Conservation (phyloP, 2,888 invertebrate species). For the Amphimallon solstitiale region DNA sequence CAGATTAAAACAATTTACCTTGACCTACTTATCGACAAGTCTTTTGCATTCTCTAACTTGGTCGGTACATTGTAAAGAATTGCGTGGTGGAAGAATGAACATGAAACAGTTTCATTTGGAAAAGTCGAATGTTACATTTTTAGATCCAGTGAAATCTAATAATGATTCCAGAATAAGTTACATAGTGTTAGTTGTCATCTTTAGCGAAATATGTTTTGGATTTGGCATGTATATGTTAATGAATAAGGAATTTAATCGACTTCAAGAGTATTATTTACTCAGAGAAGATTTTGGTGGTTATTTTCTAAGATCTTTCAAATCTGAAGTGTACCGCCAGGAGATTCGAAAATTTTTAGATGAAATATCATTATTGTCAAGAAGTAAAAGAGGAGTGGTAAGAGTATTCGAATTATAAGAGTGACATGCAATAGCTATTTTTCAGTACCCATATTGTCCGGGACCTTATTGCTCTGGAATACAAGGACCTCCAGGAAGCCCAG, state of each 20-base stretch:
- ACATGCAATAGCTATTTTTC: neutral
- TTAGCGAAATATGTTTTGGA: slow-evolving; percentile 18
- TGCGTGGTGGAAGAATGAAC: too few species aligned
- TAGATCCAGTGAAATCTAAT: neutral
- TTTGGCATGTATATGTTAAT: neutral
- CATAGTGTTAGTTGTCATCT: neutral
- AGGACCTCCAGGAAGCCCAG: neutral
- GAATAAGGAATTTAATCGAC: neutral
- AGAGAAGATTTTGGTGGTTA: neutral
- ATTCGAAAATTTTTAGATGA: neutral
- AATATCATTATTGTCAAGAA: too few species aligned
- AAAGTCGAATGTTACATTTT: neutral
- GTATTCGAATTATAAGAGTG: neutral
- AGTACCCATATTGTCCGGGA: too few species aligned
- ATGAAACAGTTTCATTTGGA: neutral
- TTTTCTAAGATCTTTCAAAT: neutral
- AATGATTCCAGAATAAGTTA: neutral
- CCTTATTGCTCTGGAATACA: too few species aligned
- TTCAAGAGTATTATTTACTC: neutral
- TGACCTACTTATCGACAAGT: too few species aligned
- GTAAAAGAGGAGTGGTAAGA: neutral
- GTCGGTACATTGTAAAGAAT: too few species aligned
- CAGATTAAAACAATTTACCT: too few species aligned
- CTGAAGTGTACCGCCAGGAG: neutral
- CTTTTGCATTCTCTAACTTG: too few species aligned